phyloP scores from a whole-genome alignment of 2,888 invertebrate genomes.

The Drosophila flavopinicola region DNA sequence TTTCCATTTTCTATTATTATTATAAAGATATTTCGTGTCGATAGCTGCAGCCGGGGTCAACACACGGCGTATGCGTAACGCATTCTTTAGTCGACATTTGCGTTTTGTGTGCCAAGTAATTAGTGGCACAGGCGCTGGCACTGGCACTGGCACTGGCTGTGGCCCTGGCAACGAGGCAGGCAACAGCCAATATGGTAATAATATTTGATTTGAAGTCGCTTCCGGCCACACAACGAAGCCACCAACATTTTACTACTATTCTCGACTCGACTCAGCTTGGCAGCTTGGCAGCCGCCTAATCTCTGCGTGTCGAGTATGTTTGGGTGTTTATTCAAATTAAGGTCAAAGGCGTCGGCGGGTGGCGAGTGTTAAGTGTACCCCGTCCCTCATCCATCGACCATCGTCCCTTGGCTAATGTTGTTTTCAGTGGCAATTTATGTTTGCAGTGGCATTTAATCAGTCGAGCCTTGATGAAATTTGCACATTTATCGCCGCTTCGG shows the following conservation, averaged over 20 bases:
- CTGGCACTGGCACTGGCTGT: not conserved
- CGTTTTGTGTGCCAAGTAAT: conserved; percentile 67
- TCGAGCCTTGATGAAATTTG: conserved; percentile 53
- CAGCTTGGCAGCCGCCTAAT: conserved; percentile 43
- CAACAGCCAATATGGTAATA: conserved; percentile 50
- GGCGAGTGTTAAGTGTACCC: conserved; percentile 1
- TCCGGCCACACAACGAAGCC: conserved; percentile 34
- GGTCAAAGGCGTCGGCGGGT: conserved; percentile 71
- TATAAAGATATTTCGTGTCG: conserved; percentile 74
- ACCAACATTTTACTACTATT: conserved; percentile 7
- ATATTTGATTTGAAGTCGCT: conserved; percentile 56
- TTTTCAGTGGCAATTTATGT: conserved; percentile 68
- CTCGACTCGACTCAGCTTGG: too few relatives aligned
- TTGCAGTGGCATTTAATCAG: conserved; percentile 71
- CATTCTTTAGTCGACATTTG: conserved; percentile 46
- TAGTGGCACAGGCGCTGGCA: conserved; percentile 46
- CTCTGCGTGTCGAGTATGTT: conserved; percentile 52
- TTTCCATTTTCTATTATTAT: conserved; percentile 59
- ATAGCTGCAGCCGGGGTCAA: conserved; percentile 26
- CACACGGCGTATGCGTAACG: conserved; percentile 51
- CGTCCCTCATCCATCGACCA: too few relatives aligned
- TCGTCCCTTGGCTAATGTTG: conserved; percentile 52
- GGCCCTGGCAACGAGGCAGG: not conserved
- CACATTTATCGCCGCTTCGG: conserved; percentile 62
- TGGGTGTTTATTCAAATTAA: conserved; percentile 71